phyloP scores from a whole-genome alignment of 1,140 invertebrate species.

The Zaprionus lachaisei region DNA sequence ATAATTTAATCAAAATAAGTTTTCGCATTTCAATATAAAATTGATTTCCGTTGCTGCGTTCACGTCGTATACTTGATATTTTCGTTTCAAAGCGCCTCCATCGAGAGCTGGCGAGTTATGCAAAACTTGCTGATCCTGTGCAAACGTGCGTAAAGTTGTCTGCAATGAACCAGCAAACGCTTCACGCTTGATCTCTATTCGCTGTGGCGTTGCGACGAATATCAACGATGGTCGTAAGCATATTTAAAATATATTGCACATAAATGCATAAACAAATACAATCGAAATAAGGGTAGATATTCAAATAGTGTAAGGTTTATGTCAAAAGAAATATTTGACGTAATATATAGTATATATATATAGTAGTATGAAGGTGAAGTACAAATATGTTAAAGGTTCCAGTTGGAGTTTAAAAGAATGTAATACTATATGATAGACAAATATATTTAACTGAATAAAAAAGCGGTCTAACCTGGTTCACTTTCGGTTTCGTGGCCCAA shows the following conservation, averaged over 20 bases:
- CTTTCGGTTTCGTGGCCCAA: background rate
- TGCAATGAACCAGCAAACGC: conserved; percentile 64
- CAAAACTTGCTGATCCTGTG: conserved; percentile 49
- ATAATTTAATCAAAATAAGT: conserved; percentile 43
- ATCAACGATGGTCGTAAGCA: conserved; percentile 40
- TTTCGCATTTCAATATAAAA: conserved; percentile 39
- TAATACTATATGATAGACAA: conserved; percentile 12
- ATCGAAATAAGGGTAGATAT: conserved; percentile 26
- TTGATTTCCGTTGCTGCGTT: conserved; percentile 12
- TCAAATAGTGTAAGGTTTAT: background rate
- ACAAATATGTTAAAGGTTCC: background rate
- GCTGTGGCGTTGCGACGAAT: background rate
- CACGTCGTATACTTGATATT: conserved; percentile 53
- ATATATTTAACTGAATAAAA: background rate
- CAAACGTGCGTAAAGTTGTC: conserved; percentile 71
- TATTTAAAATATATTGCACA: conserved; percentile 29
- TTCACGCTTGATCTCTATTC: conserved; percentile 52
- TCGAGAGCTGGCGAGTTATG: conserved; percentile 17
- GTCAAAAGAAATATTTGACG: background rate
- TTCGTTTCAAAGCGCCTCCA: conserved; percentile 11
- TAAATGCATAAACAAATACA: conserved; percentile 34
- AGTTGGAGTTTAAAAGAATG: background rate
- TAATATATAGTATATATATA: too few relatives aligned
- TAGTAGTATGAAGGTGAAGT: too few relatives aligned
- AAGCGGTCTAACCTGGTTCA: background rate